Evolutionary conservation across 1,140 invertebrate genomes (phyloP).

Genomic region (Eufriesea mexicana): DNA sequence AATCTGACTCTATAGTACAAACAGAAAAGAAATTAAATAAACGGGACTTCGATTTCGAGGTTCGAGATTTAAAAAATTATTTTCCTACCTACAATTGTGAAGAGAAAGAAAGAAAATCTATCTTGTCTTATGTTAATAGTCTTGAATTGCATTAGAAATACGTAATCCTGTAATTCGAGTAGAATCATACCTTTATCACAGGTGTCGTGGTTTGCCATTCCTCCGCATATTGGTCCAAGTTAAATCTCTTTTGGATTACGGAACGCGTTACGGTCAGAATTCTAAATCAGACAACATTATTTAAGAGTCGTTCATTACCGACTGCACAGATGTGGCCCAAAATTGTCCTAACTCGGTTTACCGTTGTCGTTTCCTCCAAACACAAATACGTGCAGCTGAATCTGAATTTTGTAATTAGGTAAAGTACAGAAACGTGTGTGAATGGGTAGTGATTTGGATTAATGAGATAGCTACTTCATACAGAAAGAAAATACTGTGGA

Average conservation of each 20-base stretch:
- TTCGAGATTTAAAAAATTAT: too few species aligned
- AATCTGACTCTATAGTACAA: too few species aligned
- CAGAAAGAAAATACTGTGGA: too few species aligned
- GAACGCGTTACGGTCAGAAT: constrained; percentile 24
- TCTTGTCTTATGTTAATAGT: not conserved
- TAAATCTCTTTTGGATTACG: constrained; percentile 63
- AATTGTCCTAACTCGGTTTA: constrained; percentile 21
- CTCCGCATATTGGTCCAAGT: constrained; percentile 8
- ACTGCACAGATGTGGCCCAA: constrained; percentile 20
- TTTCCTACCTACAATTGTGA: too few species aligned
- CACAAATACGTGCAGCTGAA: not conserved
- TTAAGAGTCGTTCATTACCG: constrained; percentile 6
- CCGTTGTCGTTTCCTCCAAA: not conserved
- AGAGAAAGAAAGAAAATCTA: too few species aligned
- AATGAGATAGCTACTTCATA: too few species aligned
- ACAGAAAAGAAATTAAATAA: too few species aligned
- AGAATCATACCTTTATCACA: constrained; percentile 66
- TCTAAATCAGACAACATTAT: constrained; percentile 48
- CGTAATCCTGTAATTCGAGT: constrained; percentile 70
- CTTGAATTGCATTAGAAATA: constrained; percentile 58
- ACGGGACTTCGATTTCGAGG: too few species aligned
- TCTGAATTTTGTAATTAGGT: not conserved
- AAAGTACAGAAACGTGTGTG: too few species aligned
- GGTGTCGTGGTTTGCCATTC: constrained; percentile 17
- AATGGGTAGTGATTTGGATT: too few species aligned